Conservation (phyloP, 2,888 invertebrate genomes). For the Yponomeuta evonymella region DNA sequence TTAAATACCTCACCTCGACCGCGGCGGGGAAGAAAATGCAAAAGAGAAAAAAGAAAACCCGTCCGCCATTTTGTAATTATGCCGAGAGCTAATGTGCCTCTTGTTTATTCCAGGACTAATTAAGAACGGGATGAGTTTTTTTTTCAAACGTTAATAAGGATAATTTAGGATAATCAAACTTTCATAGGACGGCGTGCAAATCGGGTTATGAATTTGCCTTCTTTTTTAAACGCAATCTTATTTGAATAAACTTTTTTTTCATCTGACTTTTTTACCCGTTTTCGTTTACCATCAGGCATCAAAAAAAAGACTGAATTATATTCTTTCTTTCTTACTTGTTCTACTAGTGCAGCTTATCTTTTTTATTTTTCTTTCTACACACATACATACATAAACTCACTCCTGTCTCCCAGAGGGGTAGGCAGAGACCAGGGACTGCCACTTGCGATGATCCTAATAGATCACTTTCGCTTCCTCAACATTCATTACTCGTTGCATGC, state of each 20-base stretch:
- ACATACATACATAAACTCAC: too few species aligned
- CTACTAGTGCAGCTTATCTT: too few species aligned
- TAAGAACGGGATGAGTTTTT: conserved; percentile 66
- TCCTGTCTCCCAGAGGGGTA: too few species aligned
- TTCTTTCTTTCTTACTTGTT: too few species aligned
- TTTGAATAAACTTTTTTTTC: neutral
- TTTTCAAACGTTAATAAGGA: conserved; percentile 51
- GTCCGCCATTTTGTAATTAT: conserved; percentile 64
- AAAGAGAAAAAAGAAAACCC: conserved; percentile 47
- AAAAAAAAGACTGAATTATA: neutral
- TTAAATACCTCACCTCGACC: conserved; percentile 8
- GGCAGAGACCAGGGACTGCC: too few species aligned
- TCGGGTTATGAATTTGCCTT: neutral
- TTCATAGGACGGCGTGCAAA: conserved; percentile 45
- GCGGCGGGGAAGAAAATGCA: conserved; percentile 6
- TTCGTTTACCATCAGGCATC: neutral
- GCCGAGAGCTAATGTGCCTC: conserved; percentile 70
- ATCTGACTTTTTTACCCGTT: neutral
- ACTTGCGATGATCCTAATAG: too few species aligned
- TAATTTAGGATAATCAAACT: conserved; percentile 60
- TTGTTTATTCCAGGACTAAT: conserved; percentile 74
- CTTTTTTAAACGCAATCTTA: neutral
- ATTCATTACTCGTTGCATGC: too few species aligned
- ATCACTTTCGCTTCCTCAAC: too few species aligned
- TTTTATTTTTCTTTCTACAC: too few species aligned